A percentile compares a stretch with the other conserved stretches of the same genome.
Conservation (phyloP, 1,140 invertebrate genomes). For the Orchesella cincta region DNA sequence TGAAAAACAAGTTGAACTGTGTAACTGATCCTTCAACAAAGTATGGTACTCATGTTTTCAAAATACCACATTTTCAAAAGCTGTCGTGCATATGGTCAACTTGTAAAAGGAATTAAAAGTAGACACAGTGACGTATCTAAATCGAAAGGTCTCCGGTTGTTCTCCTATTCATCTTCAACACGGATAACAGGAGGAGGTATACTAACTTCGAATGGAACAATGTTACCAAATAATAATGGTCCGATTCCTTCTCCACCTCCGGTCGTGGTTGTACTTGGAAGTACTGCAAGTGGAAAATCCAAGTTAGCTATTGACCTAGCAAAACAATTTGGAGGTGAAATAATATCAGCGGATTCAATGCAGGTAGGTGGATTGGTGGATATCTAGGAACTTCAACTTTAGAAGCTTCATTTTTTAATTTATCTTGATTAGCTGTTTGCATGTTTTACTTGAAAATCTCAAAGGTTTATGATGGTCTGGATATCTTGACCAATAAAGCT, state of each 20-base stretch:
- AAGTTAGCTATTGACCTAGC: slow-evolving; percentile 92
- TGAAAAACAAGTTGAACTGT: too few relatives aligned
- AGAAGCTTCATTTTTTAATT: not conserved
- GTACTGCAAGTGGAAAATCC: slow-evolving; percentile 96
- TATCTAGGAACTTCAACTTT: not conserved
- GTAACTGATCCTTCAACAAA: too few relatives aligned
- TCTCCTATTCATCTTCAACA: too few relatives aligned
- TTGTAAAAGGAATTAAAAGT: too few relatives aligned
- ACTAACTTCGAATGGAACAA: not conserved
- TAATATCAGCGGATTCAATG: slow-evolving; percentile 99
- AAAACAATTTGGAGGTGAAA: slow-evolving; percentile 84
- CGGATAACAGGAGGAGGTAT: too few relatives aligned
- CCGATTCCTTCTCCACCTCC: not conserved
- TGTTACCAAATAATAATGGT: not conserved
- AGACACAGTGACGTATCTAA: too few relatives aligned
- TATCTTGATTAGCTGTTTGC: not conserved
- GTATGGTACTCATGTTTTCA: too few relatives aligned
- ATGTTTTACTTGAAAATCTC: too few relatives aligned
- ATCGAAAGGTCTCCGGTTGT: too few relatives aligned
- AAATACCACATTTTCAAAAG: too few relatives aligned
- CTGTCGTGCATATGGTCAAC: too few relatives aligned
- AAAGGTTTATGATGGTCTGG: slow-evolving; percentile 88
- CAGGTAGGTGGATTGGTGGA: slow-evolving; percentile 67
- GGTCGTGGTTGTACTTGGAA: slow-evolving; percentile 69
- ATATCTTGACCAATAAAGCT: slow-evolving; percentile 96